A percentile compares a stretch with the other conserved stretches of the same genome.
Evolutionary conservation across 2,888 invertebrate species (phyloP).

Genomic region (Drosophila sordidula): DNA sequence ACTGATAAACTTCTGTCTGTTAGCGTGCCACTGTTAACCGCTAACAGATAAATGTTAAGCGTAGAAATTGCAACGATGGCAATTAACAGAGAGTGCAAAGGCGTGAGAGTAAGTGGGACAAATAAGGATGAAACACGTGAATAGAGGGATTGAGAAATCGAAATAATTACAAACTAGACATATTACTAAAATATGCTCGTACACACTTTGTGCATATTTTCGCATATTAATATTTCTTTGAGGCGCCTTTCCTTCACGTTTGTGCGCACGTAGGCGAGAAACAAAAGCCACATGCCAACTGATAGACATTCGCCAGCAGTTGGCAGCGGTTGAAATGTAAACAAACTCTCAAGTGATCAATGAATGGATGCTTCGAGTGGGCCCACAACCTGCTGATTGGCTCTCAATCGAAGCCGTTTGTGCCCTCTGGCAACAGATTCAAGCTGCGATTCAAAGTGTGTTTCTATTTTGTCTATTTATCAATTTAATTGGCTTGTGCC

Average conservation of each 20-base stretch:
- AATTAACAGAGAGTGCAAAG: too few relatives aligned
- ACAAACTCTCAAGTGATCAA: slow-evolving; percentile 52
- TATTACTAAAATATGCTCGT: too few relatives aligned
- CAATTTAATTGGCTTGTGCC: slow-evolving; percentile 42
- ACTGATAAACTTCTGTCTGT: slow-evolving; percentile 22
- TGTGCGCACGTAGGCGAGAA: slow-evolving; percentile 27
- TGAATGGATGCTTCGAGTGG: slow-evolving; percentile 24
- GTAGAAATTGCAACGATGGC: too few relatives aligned
- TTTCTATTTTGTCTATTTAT: slow-evolving; percentile 44
- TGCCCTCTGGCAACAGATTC: slow-evolving; percentile 31
- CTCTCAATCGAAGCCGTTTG: slow-evolving; percentile 22
- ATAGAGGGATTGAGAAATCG: too few relatives aligned
- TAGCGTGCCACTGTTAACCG: slow-evolving; percentile 23
- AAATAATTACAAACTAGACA: too few relatives aligned
- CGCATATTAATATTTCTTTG: not conserved
- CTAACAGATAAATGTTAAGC: not conserved
- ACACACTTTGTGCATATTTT: too few relatives aligned
- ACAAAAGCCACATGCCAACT: slow-evolving; percentile 53
- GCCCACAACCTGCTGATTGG: slow-evolving; percentile 30
- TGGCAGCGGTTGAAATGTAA: slow-evolving; percentile 43
- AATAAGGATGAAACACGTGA: too few relatives aligned
- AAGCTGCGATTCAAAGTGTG: slow-evolving; percentile 51
- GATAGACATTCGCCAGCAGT: slow-evolving; percentile 45
- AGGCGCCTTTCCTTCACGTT: slow-evolving; percentile 11
- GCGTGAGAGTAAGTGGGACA: too few relatives aligned